These are phyloP conservation scores for Diuraphis noxia DNA, from an alignment of 1,140 invertebrate genomes.

Conservation along the genomic window DNA sequence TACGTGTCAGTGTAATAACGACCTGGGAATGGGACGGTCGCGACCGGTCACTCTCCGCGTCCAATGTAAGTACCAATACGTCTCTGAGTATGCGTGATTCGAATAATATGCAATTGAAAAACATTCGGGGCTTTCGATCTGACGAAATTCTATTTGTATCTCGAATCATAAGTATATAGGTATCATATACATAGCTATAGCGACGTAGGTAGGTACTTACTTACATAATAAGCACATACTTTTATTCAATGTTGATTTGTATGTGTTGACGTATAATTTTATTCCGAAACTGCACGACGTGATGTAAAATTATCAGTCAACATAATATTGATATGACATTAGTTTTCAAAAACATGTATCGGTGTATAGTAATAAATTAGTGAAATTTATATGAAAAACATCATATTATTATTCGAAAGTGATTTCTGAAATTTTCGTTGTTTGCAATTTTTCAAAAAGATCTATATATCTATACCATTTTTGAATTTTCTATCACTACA, in stretches of 20 bases:
- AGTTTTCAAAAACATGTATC: background rate
- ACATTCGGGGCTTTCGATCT: background rate
- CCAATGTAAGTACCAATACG: background rate
- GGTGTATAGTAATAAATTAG: background rate
- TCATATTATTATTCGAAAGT: background rate
- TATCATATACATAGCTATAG: background rate
- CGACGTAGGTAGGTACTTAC: too few species aligned
- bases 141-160: background rate
- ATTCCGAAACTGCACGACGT: background rate
- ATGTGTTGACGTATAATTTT: background rate
- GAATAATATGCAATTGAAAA: background rate
- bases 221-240: background rate
- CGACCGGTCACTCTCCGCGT: constrained; percentile 30
- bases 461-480: background rate
- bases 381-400: background rate
- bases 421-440: background rate
- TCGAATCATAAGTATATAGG: background rate
- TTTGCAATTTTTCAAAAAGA: too few species aligned
- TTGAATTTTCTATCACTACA: background rate
- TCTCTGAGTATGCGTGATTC: background rate
- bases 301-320: background rate
- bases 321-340: background rate
- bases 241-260: background rate
- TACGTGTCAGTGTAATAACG: constrained; percentile 46
- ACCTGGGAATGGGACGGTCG: constrained; percentile 33